Evolutionary conservation across 2,797 vertebrate genomes (phyloP).

Genomic region (Centropyge bicolor): DNA sequence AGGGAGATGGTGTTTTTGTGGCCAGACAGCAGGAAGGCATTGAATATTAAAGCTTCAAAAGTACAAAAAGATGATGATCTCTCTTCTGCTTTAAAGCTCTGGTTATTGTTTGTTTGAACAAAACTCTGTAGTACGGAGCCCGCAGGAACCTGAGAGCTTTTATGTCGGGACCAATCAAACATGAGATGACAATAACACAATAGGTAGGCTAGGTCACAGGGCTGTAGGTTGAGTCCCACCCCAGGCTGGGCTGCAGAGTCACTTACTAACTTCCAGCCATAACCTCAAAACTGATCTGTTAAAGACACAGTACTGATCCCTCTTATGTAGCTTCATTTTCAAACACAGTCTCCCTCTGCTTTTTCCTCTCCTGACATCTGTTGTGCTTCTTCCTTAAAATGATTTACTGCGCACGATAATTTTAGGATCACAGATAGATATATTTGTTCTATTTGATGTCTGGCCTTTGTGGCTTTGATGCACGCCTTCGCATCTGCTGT

Average conservation of each 20-base stretch:
- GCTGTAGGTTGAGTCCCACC: conserved; percentile 22
- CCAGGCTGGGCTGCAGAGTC: conserved; percentile 24
- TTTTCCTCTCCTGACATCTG: not conserved
- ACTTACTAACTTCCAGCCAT: conserved; percentile 25
- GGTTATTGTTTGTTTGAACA: conserved; percentile 60
- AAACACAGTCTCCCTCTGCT: not conserved
- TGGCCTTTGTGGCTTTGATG: conserved; percentile 2
- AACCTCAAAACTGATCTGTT: conserved; percentile 30
- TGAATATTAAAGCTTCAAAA: not conserved
- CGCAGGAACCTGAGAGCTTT: conserved; percentile 56
- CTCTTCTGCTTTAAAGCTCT: conserved; percentile 54
- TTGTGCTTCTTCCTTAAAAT: not conserved
- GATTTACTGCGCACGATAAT: not conserved
- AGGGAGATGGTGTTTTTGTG: not conserved
- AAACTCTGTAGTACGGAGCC: conserved; percentile 29
- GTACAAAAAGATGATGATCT: conserved; percentile 9
- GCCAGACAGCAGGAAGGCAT: not conserved
- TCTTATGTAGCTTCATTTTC: conserved; percentile 10
- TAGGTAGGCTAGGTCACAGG: conserved; percentile 16
- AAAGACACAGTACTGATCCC: conserved; percentile 9
- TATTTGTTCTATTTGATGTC: conserved; percentile 10
- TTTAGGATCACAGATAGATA: conserved; percentile 19
- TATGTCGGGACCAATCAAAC: conserved; percentile 54
- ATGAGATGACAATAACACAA: conserved; percentile 61
- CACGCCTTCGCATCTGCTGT: not conserved